phyloP scores from a whole-genome alignment of 2,797 vertebrate species.

The Xenentodon cancila region DNA sequence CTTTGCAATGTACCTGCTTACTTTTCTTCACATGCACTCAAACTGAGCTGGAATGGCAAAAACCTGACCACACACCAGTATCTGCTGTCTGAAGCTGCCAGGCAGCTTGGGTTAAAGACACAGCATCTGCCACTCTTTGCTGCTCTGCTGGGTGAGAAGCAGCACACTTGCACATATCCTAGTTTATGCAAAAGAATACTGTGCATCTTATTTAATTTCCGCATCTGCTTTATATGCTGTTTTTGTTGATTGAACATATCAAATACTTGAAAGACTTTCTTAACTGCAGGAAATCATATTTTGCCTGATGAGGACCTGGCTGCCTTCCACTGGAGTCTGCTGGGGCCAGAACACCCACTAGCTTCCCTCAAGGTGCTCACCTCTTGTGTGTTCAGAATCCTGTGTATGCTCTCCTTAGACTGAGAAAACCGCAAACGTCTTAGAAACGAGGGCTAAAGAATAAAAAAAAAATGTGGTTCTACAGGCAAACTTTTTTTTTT shows the following conservation, averaged over 20 bases:
- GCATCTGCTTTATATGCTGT: neutral
- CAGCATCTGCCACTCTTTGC: slow-evolving; percentile 92
- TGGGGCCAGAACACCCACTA: slow-evolving; percentile 94
- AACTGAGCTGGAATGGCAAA: slow-evolving; percentile 95
- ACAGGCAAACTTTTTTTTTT: too few relatives aligned
- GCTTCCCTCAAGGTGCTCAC: slow-evolving; percentile 93
- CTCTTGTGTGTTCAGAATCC: neutral
- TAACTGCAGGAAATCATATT: slow-evolving; percentile 89
- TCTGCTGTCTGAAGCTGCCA: slow-evolving; percentile 91
- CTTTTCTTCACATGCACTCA: slow-evolving; percentile 92
- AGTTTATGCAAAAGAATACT: neutral
- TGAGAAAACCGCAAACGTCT: too few relatives aligned
- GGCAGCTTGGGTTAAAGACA: slow-evolving; percentile 91
- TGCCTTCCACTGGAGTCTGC: slow-evolving; percentile 94
- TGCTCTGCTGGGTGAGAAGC: slow-evolving; percentile 87
- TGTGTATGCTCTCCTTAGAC: too few relatives aligned
- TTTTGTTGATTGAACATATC: slow-evolving; percentile 15
- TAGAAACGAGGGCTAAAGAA: too few relatives aligned
- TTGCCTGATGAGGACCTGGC: slow-evolving; percentile 95
- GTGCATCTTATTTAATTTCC: neutral
- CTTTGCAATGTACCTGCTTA: slow-evolving; percentile 93
- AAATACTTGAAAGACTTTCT: slow-evolving; percentile 34
- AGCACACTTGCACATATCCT: neutral
- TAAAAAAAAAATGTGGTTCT: too few relatives aligned
- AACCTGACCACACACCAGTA: slow-evolving; percentile 95